A percentile compares a stretch with the other conserved stretches of the same genome.
Conservation (phyloP, 2,113 vertebrate genomes). For the Lepus europaeus region DNA sequence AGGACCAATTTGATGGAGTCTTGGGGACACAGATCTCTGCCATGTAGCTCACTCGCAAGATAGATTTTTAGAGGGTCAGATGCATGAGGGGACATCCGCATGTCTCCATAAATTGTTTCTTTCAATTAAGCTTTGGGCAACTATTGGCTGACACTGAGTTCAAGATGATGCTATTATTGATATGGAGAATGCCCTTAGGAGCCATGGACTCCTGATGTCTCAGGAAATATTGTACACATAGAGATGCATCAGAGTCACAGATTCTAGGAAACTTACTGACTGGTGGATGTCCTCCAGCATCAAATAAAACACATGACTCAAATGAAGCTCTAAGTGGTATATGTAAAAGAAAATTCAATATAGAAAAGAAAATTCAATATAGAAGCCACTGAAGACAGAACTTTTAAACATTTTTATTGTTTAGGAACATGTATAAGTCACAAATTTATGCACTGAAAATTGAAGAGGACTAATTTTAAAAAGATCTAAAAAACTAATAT, state of each 20-base stretch:
- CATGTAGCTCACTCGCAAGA: constrained; percentile 45
- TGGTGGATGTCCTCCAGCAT: constrained; percentile 15
- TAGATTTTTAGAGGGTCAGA: constrained; percentile 52
- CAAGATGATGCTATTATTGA: constrained; percentile 30
- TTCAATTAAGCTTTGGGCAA: constrained; percentile 60
- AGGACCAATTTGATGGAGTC: constrained; percentile 38
- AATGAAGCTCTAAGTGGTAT: neutral
- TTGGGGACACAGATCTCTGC: constrained; percentile 16
- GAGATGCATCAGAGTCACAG: constrained; percentile 21
- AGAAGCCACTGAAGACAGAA: neutral
- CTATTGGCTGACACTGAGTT: constrained; percentile 50
- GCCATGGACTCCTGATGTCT: neutral
- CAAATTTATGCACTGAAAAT: constrained; percentile 4
- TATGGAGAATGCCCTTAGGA: neutral
- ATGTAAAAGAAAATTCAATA: constrained; percentile 15
- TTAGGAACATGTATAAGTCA: neutral
- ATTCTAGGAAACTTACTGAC: constrained; percentile 38
- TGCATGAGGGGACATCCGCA: neutral
- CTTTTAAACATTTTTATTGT: neutral
- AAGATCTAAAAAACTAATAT: neutral
- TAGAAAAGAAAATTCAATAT: constrained; percentile 40
- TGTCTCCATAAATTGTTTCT: constrained; percentile 57
- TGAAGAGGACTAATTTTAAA: constrained; percentile 21
- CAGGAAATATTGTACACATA: constrained; percentile 25
- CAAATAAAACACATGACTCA: constrained; percentile 9